A percentile compares a stretch with the other conserved stretches of the same genome.
phyloP scores from a whole-genome alignment of 2,113 vertebrate species.

The Psephotus haematonotus region DNA sequence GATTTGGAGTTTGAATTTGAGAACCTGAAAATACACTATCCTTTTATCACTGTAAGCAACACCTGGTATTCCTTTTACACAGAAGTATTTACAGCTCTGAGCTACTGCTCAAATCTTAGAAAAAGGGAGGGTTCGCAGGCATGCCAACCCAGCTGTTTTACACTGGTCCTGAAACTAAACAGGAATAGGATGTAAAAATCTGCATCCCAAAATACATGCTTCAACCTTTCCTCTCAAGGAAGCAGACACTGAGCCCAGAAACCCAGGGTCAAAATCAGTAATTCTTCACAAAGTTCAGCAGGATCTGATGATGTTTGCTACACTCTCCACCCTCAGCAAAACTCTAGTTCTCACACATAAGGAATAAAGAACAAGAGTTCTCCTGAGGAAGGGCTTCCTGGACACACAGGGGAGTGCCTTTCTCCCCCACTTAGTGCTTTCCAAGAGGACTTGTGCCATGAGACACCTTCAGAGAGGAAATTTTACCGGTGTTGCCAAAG shows the following conservation, averaged over 20 bases:
- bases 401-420: background rate
- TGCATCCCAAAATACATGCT: background rate
- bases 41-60: rapidly evolving
- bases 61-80: rapidly evolving
- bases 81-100: background rate
- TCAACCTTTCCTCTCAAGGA: background rate
- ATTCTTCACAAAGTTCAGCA: background rate
- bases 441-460: rapidly evolving
- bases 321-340: rapidly evolving
- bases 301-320: background rate
- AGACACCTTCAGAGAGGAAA: background rate
- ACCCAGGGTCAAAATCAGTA: background rate
- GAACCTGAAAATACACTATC: background rate
- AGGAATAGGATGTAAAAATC: rapidly evolving
- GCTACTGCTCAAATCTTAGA: rapidly evolving
- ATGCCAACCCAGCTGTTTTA: background rate
- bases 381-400: background rate
- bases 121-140: background rate
- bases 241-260: background rate
- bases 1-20: background rate
- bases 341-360: rapidly evolving
- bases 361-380: background rate
- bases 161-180: background rate
- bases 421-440: background rate
- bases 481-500: background rate